Conservation (phyloP, 2,113 vertebrate species). For the Anser cygnoides region DNA sequence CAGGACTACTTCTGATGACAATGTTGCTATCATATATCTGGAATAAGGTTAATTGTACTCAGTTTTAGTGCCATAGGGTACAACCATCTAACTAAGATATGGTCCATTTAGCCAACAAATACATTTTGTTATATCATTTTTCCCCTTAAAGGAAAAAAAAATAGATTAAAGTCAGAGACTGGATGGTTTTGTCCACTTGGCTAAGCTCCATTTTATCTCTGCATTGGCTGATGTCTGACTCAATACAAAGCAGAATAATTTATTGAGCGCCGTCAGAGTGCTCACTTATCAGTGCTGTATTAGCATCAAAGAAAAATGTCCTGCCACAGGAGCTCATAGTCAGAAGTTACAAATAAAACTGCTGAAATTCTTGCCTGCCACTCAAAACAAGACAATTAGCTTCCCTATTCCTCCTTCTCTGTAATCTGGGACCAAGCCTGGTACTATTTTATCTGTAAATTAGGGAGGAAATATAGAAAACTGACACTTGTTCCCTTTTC, state of each 20-base stretch:
- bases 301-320: neutral
- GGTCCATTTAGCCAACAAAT: neutral
- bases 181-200: neutral
- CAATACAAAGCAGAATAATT: slow-evolving; percentile 23
- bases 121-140: neutral
- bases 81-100: neutral
- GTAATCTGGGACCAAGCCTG: neutral
- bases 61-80: neutral
- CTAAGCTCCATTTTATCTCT: neutral
- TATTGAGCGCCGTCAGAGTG: neutral
- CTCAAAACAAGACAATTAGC: neutral
- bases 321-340: neutral
- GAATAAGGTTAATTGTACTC: neutral
- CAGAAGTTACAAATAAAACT: neutral
- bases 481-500: neutral
- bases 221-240: neutral
- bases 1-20: neutral
- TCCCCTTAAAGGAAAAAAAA: neutral
- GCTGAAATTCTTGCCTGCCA: neutral
- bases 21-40: neutral
- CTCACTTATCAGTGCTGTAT: neutral
- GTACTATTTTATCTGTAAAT: neutral
- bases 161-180: neutral
- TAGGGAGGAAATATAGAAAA: neutral
- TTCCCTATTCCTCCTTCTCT: neutral